phyloP scores from a whole-genome alignment of 35 echinoderm and acorn worm genomes.

The Eucidaris tribuloides region DNA sequence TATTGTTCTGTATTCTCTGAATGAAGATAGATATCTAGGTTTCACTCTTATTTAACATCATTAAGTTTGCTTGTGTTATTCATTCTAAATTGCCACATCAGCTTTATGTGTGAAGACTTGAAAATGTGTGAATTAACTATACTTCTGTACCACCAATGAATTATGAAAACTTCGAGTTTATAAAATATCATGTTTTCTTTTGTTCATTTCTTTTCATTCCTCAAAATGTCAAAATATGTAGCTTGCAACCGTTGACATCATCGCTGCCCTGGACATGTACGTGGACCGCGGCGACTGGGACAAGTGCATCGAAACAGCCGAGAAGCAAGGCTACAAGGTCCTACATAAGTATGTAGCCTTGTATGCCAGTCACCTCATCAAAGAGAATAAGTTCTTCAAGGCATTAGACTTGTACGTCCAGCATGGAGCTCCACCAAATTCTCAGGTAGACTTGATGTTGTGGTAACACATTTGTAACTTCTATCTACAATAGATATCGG shows the following conservation, averaged over 20 bases:
- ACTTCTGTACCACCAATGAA: no score
- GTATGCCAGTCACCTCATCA: slow-evolving; percentile 97
- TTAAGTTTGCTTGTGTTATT: no score
- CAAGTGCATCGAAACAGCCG: slow-evolving; percentile 95
- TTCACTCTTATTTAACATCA: no score
- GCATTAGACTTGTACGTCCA: slow-evolving; percentile 90
- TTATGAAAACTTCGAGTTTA: no score
- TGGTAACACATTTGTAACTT: not conserved
- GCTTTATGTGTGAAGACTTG: no score
- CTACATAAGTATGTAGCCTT: slow-evolving; percentile 98
- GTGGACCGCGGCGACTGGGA: slow-evolving; percentile 94
- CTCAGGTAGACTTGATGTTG: slow-evolving; percentile 71
- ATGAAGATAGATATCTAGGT: no score
- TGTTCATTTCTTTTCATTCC: no score
- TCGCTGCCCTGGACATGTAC: slow-evolving; percentile 95
- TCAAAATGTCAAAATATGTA: no score
- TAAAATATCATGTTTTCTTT: no score
- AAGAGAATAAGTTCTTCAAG: slow-evolving; percentile 83
- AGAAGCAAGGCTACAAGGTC: slow-evolving; percentile 99
- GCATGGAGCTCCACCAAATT: slow-evolving; percentile 96
- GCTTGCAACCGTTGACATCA: slow-evolving; percentile 86
- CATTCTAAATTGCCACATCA: no score
- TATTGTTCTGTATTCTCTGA: no score
- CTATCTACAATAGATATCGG: not conserved
- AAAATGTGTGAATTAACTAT: no score